Evolutionary conservation across 2,888 invertebrate species (phyloP), one percentile per base, ranked within the genome.

Genomic region (Meta bourneti): DNA sequence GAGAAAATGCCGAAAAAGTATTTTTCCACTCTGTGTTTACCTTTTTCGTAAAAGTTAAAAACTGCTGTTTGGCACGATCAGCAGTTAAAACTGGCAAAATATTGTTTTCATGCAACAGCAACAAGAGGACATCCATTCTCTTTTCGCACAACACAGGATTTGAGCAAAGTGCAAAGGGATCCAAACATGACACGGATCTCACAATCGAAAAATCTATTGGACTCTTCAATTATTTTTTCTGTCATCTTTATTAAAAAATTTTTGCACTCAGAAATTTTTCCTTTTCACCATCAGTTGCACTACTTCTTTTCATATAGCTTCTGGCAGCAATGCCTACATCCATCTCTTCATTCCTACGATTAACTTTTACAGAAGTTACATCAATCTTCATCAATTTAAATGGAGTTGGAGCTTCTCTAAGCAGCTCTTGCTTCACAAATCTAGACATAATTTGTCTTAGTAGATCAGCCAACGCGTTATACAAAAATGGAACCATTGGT

Each of bases 61-160:
- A 79, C 20, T 79, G 49, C 52, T 52, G 52, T 52, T 79, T 79
- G 49, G 51, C 79, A 51, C 79, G 51, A 19, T 79, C 52, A 11
- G 19, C 49, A 79, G 54, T 54, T 54, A 79, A n/a, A 19, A 16
- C 79, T 52, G 52, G 52, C 51, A 52, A 19, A n/a, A 52, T 79
- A 54, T 79, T 52, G 52, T 52, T 51, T 79, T 19, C 79, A 54
- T 54, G 54, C 54, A 54, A 54, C 7, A 54, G 7, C 11, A 8
- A 11, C 54, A 54, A 54, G 7, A 54, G 54, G 7, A 11, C 7
- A 54, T 54, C 54, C 54, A 54, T 54, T 7, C 54, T 7, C 11
- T 54, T 54, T 54, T 54, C 54, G 54, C 54, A 8, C 11, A 54
- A 54, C 7, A 54, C 54, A 8, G 7, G 54, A 61, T 61, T 61